These are phyloP conservation scores for Grammomys dolichurus DNA, from an alignment of 2,113 vertebrate genomes.

Conservation along the genomic window DNA sequence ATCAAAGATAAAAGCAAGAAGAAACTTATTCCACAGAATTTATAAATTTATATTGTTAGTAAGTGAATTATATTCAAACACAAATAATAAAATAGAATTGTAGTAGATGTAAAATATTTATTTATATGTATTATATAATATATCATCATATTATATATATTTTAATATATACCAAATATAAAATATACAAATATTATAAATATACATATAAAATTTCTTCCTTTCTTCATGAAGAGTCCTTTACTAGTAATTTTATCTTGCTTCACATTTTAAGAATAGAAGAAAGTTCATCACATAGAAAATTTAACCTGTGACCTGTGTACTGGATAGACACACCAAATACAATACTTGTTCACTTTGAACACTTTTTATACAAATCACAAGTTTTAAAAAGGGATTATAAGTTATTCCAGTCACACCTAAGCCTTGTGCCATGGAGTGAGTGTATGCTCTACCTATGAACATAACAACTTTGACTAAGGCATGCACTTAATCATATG, in stretches of 20 bases:
- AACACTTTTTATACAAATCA: neutral
- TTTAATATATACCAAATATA: too few species aligned
- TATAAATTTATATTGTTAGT: too few species aligned
- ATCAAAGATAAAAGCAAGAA: neutral
- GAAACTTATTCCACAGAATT: neutral
- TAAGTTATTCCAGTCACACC: neutral
- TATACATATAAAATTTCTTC: neutral
- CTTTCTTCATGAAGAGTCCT: neutral
- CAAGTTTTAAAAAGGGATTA: neutral
- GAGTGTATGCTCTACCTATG: neutral
- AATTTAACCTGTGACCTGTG: neutral
- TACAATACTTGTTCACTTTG: neutral
- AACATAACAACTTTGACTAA: neutral
- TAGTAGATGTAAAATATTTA: neutral
- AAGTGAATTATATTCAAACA: neutral
- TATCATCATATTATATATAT: too few species aligned
- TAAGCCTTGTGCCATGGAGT: neutral
- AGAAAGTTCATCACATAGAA: constrained; percentile 25
- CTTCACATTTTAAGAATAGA: neutral
- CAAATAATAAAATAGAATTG: neutral
- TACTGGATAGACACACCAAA: neutral
- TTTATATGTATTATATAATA: too few species aligned
- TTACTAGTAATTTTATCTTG: neutral
- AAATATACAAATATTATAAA: too few species aligned
- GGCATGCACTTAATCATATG: neutral